Conservation (phyloP, 2,113 vertebrate genomes). For the Pachyramphus minor region DNA sequence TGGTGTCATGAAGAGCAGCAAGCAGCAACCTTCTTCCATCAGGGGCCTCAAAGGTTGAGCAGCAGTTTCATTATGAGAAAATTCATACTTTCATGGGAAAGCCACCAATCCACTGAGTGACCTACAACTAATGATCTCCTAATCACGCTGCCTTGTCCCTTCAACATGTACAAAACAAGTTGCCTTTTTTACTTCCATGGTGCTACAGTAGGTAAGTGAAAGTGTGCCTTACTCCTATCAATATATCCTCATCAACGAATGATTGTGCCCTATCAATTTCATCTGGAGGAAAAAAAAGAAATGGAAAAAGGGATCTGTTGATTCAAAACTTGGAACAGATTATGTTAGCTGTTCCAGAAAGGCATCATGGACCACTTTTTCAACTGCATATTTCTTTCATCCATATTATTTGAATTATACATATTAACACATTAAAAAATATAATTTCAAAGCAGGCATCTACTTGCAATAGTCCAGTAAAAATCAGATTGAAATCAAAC, state of each 20-base stretch:
- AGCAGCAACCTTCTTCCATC: background rate
- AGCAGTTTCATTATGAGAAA: background rate
- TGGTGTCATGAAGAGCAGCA: background rate
- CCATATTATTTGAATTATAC: background rate
- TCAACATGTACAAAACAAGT: background rate
- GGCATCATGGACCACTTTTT: background rate
- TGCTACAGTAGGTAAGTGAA: background rate
- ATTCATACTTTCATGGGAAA: background rate
- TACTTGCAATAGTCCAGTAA: background rate
- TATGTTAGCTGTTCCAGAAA: background rate
- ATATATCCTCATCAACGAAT: background rate
- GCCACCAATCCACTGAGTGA: rapidly evolving
- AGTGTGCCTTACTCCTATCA: background rate
- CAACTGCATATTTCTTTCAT: background rate
- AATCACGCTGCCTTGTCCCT: rapidly evolving
- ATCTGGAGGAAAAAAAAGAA: background rate
- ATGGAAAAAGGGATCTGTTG: background rate
- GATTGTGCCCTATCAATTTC: background rate
- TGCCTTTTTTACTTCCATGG: background rate
- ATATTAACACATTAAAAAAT: background rate
- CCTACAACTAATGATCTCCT: background rate
- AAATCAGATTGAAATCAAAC: background rate
- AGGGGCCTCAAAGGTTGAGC: background rate
- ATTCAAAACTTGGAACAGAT: background rate
- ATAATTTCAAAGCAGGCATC: background rate